phyloP scores from a whole-genome alignment of 2,113 vertebrate species.

The Clarias gariepinus region DNA sequence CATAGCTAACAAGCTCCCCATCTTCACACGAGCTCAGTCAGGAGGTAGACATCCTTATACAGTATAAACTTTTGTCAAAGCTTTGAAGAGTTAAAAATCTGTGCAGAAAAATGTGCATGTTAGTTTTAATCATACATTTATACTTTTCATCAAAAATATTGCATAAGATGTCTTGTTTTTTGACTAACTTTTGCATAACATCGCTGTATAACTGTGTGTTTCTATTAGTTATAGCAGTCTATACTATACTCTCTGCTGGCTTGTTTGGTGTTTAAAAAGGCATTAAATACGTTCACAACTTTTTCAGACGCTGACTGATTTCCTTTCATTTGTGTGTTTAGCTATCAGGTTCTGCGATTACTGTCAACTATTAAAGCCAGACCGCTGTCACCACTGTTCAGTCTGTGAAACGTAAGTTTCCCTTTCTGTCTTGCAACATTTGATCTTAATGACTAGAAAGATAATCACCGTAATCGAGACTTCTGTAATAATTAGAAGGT shows the following conservation, averaged over 20 bases:
- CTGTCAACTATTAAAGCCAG: constrained; percentile 96
- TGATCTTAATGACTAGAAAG: constrained; percentile 38
- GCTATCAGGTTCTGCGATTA: constrained; percentile 95
- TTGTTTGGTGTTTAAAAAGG: neutral
- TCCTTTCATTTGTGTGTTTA: constrained; percentile 64
- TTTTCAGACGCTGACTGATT: neutral
- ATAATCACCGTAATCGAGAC: constrained; percentile 43
- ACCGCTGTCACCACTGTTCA: constrained; percentile 97
- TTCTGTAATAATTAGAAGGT: constrained; percentile 57
- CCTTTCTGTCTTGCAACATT: constrained; percentile 27
- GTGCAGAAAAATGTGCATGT: neutral
- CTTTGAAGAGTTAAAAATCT: neutral
- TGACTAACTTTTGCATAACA: neutral
- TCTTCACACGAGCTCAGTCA: constrained; percentile 85
- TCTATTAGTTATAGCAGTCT: neutral
- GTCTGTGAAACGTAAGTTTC: constrained; percentile 94
- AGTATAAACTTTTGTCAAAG: neutral
- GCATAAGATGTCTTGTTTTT: neutral
- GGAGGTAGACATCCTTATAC: constrained; percentile 76
- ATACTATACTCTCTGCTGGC: neutral
- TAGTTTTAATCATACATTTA: neutral
- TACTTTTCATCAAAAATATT: neutral
- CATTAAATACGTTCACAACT: neutral
- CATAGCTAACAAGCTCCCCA: constrained; percentile 86
- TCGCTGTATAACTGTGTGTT: neutral